A percentile compares a stretch with the other conserved stretches of the same genome.
phyloP scores from a whole-genome alignment of 2,888 invertebrate genomes.

The Catocala nupta region DNA sequence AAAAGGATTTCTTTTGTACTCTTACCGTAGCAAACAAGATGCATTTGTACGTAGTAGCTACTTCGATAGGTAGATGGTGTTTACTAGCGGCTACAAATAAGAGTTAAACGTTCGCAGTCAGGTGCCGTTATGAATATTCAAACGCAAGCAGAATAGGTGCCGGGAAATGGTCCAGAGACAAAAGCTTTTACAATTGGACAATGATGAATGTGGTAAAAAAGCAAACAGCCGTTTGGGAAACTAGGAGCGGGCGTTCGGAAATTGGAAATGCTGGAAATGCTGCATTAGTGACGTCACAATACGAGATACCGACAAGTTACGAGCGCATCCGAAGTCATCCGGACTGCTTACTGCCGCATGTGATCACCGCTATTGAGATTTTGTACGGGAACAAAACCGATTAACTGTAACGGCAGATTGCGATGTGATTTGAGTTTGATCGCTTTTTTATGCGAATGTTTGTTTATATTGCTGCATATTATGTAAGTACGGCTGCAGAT shows the following conservation, averaged over 20 bases:
- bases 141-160: conserved; percentile 50
- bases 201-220: conserved; percentile 82
- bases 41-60: not conserved
- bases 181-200: conserved; percentile 78
- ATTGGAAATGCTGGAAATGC: conserved; percentile 83
- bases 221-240: conserved; percentile 62
- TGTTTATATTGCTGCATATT: conserved; percentile 39
- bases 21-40: not conserved
- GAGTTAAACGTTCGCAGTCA: conserved; percentile 60
- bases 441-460: conserved; percentile 40
- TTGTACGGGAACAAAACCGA: conserved; percentile 52
- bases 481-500: conserved; percentile 15
- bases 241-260: conserved; percentile 69
- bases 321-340: conserved; percentile 61
- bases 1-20: too few species aligned
- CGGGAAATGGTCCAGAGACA: conserved; percentile 61
- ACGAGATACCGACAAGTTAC: conserved; percentile 75
- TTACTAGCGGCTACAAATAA: conserved; percentile 35
- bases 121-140: conserved; percentile 66
- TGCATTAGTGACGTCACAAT: conserved; percentile 72
- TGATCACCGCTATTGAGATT: conserved; percentile 49
- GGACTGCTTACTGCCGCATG: conserved; percentile 48
- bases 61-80: conserved; percentile 18
- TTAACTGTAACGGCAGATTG: conserved; percentile 54
- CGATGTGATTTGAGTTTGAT: conserved; percentile 51